Evolutionary conservation across 2,113 vertebrate genomes (phyloP).

Genomic region (Orycteropus afer): DNA sequence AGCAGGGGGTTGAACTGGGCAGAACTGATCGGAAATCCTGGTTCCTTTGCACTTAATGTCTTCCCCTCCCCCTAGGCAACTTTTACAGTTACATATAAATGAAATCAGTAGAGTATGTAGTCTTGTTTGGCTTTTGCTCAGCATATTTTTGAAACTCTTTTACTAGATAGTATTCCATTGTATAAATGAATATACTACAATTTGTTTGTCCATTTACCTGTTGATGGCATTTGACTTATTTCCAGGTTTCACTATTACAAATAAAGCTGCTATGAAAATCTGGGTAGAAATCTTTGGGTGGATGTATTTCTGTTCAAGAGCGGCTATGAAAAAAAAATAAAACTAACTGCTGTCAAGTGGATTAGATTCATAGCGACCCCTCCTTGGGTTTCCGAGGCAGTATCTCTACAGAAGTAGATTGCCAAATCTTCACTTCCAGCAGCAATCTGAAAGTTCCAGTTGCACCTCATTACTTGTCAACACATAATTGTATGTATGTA

Average conservation of each 20-base stretch:
- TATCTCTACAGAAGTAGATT: too few species aligned
- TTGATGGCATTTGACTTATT: neutral
- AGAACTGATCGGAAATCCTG: too few species aligned
- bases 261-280: neutral
- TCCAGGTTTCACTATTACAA: slow-evolving; percentile 11
- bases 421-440: too few species aligned
- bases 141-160: neutral
- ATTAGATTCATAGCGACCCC: too few species aligned
- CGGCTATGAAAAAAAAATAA: too few species aligned
- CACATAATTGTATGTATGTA: too few species aligned
- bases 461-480: neutral
- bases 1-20: too few species aligned
- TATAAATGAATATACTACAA: neutral
- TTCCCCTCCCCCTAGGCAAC: neutral
- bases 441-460: neutral
- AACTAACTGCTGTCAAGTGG: too few species aligned
- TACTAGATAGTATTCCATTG: neutral
- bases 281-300: neutral
- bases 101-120: neutral
- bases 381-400: too few species aligned
- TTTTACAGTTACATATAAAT: neutral
- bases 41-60: neutral
- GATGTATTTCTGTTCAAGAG: neutral
- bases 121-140: neutral
- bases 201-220: too few species aligned